Base-by-base conservation (phyloP, 2,113 vertebrate species). In the Carollia perspicillata region DNA sequence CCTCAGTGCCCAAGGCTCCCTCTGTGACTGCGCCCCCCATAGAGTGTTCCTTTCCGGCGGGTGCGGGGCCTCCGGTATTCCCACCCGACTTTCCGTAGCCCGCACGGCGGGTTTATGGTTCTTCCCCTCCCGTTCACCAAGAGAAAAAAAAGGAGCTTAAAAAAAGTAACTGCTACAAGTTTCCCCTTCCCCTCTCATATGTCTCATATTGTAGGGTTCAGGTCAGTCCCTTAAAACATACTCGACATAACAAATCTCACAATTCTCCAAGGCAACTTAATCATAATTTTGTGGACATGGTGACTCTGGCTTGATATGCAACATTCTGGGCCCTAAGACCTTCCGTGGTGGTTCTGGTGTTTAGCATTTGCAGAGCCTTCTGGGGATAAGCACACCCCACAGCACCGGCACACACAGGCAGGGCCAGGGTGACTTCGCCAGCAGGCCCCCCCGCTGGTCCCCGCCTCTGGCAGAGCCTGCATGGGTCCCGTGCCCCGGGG, bases 221-320 rank as follows among this genome's bases (percentile, higher is more conserved):
- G 81, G 12, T 80, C 88, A 92, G 75, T 75, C 22, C 60, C 66
- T 89, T 71, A 84, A 97, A 96, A 77, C 3, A 22, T 0, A 0
- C 8, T 66, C 78, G 37, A 81, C 86, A 49, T 55, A 23, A 85
- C 53, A 20, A 83, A 58, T 35, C 33, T 12, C 74, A 1, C 0
- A 53, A 0, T 72, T 89, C 95, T 90, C 33, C 7, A 5, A 8
- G 0, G 11, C 58, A 68, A 69, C 55, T 10, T 8, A 10, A 72
- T 90, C 55, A 40, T 91, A 55, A 53, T 87, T 93, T 93, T 95
- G 94, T 92, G 51, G 84, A 94, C 58, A 55, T 84, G 85, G 66
- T 44, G 78, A 95, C 93, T 96, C 72, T 68, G 81, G 85, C 53
- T 26, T 85, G n/a, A 58, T 23, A 16, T 10, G 35, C 96, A 93